Evolutionary conservation across 2,888 invertebrate species (phyloP).

Genomic region (Reticulitermes lucifugus): DNA sequence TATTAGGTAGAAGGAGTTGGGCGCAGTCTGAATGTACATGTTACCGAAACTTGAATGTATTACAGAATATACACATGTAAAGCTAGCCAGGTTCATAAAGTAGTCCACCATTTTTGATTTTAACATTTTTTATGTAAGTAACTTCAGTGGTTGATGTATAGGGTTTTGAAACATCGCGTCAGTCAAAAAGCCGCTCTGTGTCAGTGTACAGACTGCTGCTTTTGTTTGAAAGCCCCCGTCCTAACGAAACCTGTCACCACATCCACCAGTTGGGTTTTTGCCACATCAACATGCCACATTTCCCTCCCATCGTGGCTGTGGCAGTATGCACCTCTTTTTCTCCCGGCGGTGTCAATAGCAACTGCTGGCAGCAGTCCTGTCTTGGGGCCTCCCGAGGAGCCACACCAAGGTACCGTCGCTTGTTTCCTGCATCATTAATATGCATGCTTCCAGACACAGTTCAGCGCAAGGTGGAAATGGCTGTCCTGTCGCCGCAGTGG

Average conservation of each 20-base stretch:
- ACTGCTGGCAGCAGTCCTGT: not conserved
- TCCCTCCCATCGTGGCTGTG: not conserved
- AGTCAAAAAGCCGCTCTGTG: too few relatives aligned
- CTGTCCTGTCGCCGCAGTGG: not conserved
- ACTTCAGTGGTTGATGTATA: too few relatives aligned
- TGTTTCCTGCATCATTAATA: conserved; percentile 31
- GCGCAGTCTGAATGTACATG: too few relatives aligned
- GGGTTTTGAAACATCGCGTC: too few relatives aligned
- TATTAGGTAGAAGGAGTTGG: too few relatives aligned
- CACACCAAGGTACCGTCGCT: not conserved
- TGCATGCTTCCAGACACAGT: conserved; percentile 10
- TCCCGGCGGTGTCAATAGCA: conserved; percentile 22
- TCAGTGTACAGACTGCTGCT: not conserved
- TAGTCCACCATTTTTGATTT: too few relatives aligned
- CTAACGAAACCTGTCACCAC: not conserved
- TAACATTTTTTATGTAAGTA: too few relatives aligned
- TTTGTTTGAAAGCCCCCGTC: not conserved
- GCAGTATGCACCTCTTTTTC: conserved; percentile 6
- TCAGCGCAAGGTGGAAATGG: not conserved
- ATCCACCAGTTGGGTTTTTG: not conserved
- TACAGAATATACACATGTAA: too few relatives aligned
- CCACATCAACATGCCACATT: not conserved
- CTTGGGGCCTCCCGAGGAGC: not conserved
- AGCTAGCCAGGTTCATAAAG: too few relatives aligned
- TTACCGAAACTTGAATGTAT: too few relatives aligned